These are phyloP conservation scores for Pteronura brasiliensis DNA, from an alignment of 2,113 vertebrate genomes.

Conservation along the genomic window DNA sequence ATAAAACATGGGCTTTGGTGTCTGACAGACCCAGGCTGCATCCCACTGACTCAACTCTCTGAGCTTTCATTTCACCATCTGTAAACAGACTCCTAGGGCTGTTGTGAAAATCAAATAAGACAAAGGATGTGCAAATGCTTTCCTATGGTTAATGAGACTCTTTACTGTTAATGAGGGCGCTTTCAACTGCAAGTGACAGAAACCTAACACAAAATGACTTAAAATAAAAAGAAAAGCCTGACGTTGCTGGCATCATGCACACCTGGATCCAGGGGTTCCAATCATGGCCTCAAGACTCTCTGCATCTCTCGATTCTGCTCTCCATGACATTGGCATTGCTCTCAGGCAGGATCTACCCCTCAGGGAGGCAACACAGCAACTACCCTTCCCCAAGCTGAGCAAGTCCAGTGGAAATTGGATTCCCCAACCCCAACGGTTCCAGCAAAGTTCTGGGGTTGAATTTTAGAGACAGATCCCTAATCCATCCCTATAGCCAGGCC, in stretches of 20 bases:
- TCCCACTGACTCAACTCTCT: neutral
- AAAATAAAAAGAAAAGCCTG: neutral
- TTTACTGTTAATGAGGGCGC: slow-evolving; percentile 38
- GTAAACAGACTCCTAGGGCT: slow-evolving; percentile 41
- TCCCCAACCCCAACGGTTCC: too few species aligned
- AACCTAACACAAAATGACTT: neutral
- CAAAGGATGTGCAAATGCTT: slow-evolving; percentile 44
- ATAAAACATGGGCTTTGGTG: neutral
- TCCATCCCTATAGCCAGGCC: neutral
- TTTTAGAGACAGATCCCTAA: neutral
- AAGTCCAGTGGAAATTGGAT: neutral
- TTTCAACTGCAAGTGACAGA: slow-evolving; percentile 1
- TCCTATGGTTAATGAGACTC: slow-evolving; percentile 18
- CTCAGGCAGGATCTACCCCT: neutral
- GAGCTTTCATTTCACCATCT: neutral
- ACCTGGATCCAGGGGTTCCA: neutral
- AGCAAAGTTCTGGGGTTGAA: neutral
- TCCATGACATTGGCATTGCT: neutral
- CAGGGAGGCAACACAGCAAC: neutral
- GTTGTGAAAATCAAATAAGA: slow-evolving; percentile 54
- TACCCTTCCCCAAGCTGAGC: neutral
- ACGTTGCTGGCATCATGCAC: neutral
- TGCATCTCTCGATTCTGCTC: neutral
- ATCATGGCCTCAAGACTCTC: neutral
- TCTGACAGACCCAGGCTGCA: neutral